Evolutionary conservation across 2,113 vertebrate genomes (phyloP).

Genomic region (Antechinus stuartii): DNA sequence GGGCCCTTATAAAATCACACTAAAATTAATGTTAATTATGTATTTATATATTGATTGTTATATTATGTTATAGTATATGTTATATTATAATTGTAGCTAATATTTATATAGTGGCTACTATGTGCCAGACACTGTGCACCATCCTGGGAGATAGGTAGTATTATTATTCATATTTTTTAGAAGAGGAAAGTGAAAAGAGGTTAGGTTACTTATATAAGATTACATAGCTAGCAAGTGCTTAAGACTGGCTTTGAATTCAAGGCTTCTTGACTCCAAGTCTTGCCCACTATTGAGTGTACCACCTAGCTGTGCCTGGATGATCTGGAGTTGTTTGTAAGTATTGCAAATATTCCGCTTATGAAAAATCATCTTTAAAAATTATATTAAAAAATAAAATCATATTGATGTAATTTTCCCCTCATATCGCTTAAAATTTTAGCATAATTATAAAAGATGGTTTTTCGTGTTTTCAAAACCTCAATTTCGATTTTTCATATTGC

Average conservation of each 20-base stretch:
- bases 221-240: not conserved
- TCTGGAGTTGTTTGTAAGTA: not conserved
- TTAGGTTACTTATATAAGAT: not conserved
- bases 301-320: not conserved
- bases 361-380: not conserved
- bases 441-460: not conserved
- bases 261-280: not conserved
- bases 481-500: not conserved
- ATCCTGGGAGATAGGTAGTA: not conserved
- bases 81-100: too few relatives aligned
- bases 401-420: not conserved
- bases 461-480: not conserved
- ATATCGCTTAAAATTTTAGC: not conserved
- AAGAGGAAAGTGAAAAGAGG: not conserved
- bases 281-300: not conserved
- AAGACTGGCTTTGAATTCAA: not conserved
- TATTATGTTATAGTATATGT: too few relatives aligned
- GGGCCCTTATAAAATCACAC: too few relatives aligned
- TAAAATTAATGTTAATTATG: too few relatives aligned
- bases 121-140: not conserved
- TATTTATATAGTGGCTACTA: too few relatives aligned
- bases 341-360: not conserved
- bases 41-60: too few relatives aligned
- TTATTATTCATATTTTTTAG: not conserved
- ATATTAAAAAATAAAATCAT: not conserved